Conservation (phyloP, 1,140 invertebrate species). For the Agrilus planipennis region DNA sequence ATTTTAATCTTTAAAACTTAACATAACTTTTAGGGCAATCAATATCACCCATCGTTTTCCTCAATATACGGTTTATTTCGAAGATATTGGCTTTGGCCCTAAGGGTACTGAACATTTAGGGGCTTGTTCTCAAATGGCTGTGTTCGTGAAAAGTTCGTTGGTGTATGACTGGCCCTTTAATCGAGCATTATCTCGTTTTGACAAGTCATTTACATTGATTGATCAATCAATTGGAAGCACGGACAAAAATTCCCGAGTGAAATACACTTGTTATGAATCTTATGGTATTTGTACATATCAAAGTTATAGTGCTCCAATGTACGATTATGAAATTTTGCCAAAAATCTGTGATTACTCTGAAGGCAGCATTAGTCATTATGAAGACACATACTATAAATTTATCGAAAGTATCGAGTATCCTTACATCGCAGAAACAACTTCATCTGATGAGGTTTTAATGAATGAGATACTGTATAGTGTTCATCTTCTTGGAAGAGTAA, state of each 20-base stretch:
- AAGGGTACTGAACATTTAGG: constrained; percentile 46
- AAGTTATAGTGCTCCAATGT: constrained; percentile 7
- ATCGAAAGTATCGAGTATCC: constrained; percentile 29
- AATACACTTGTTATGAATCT: no score
- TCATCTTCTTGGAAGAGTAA: constrained; percentile 15
- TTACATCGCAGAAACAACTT: constrained; percentile 24
- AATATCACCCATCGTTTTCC: constrained; percentile 55
- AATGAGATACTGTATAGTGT: constrained; percentile 38
- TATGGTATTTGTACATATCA: constrained; percentile 28
- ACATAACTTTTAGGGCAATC: constrained; percentile 46
- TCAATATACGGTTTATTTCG: constrained; percentile 52
- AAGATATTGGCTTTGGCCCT: constrained; percentile 57
- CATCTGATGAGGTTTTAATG: constrained; percentile 31
- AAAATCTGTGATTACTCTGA: background rate
- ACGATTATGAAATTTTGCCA: background rate
- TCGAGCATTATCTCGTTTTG: no score
- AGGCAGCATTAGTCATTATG: background rate
- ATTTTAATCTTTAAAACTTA: no score
- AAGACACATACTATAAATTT: constrained; percentile 14
- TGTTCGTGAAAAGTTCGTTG: constrained; percentile 51
- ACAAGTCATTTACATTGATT: no score
- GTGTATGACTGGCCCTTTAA: no score
- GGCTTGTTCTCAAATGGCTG: constrained; percentile 62
- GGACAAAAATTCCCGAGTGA: no score
- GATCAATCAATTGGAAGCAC: no score